Evolutionary conservation across 2,888 invertebrate species (phyloP).

Genomic region (Stictocephala bisonia): DNA sequence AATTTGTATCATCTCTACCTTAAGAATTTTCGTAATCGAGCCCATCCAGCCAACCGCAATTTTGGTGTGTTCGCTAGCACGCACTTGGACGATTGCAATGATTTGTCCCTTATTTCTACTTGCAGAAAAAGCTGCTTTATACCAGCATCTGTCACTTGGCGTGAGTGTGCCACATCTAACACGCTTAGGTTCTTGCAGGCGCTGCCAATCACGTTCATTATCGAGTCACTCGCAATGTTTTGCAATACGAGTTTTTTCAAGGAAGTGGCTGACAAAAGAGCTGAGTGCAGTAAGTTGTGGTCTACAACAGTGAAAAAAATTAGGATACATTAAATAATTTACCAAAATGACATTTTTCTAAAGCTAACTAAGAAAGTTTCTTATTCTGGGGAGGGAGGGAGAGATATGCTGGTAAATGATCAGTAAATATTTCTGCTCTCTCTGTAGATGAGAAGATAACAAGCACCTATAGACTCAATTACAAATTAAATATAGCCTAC

Average conservation of each 20-base stretch:
- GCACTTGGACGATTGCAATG: constrained; percentile 47
- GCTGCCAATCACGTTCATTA: constrained; percentile 64
- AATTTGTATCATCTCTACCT: constrained; percentile 40
- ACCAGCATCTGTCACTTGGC: constrained; percentile 65
- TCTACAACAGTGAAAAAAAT: constrained; percentile 59
- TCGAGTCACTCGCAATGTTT: constrained; percentile 65
- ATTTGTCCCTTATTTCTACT: constrained; percentile 64
- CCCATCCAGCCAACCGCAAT: constrained; percentile 46
- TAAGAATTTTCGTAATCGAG: constrained; percentile 48
- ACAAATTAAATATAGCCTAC: no score
- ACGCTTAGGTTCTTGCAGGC: constrained; percentile 64
- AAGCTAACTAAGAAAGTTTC: no score
- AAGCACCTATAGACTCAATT: no score
- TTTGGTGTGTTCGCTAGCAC: constrained; percentile 7
- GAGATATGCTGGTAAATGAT: no score
- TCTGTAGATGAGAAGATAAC: no score
- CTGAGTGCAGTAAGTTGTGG: constrained; percentile 63
- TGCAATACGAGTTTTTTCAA: constrained; percentile 63
- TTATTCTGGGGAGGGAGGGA: no score
- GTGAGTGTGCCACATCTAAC: constrained; percentile 65
- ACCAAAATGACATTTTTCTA: no score
- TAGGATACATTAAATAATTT: no score
- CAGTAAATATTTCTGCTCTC: no score
- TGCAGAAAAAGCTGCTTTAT: constrained; percentile 64
- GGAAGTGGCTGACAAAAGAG: constrained; percentile 63